phyloP scores from a whole-genome alignment of 64 coral and sea anemone species.

The Dendrophyllia cribrosa region DNA sequence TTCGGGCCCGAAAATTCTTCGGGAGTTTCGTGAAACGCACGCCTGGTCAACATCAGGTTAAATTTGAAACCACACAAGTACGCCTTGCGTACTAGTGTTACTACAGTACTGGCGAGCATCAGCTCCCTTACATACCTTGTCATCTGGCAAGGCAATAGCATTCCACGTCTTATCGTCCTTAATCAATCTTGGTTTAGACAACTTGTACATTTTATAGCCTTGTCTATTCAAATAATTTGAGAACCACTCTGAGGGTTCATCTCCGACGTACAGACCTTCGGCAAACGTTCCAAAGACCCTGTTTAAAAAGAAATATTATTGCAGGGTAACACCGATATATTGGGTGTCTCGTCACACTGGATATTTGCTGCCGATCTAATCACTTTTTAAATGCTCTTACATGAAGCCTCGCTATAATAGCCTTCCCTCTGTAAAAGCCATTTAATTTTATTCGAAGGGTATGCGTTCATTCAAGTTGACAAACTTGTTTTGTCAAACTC shows the following conservation, averaged over 20 bases:
- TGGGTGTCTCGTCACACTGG: background rate
- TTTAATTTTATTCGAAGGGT: too few relatives aligned
- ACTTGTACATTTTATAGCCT: constrained; percentile 44
- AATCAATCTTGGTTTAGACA: constrained; percentile 59
- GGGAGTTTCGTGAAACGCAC: too few relatives aligned
- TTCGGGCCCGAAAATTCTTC: too few relatives aligned
- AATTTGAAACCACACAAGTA: too few relatives aligned
- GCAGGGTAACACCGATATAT: background rate
- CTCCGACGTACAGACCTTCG: constrained; percentile 78
- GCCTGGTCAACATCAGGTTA: too few relatives aligned
- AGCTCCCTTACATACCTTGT: constrained; percentile 24
- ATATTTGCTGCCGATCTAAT: too few relatives aligned
- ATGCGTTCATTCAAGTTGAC: too few relatives aligned
- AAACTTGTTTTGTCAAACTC: too few relatives aligned
- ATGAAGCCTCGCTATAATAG: too few relatives aligned
- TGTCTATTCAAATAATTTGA: constrained; percentile 72
- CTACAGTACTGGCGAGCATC: too few relatives aligned
- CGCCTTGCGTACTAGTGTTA: too few relatives aligned
- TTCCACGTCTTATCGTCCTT: constrained; percentile 47
- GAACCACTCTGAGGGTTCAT: constrained; percentile 75
- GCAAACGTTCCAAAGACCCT: background rate
- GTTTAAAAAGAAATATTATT: background rate
- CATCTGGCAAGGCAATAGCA: constrained; percentile 41
- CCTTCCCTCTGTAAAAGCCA: too few relatives aligned
- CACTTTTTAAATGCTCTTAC: background rate